Percentiles rank a stretch among this genome's conserved stretches.
These are phyloP conservation scores for Electrona antarctica DNA, from an alignment of 2,113 vertebrate genomes.

Conservation along the genomic window DNA sequence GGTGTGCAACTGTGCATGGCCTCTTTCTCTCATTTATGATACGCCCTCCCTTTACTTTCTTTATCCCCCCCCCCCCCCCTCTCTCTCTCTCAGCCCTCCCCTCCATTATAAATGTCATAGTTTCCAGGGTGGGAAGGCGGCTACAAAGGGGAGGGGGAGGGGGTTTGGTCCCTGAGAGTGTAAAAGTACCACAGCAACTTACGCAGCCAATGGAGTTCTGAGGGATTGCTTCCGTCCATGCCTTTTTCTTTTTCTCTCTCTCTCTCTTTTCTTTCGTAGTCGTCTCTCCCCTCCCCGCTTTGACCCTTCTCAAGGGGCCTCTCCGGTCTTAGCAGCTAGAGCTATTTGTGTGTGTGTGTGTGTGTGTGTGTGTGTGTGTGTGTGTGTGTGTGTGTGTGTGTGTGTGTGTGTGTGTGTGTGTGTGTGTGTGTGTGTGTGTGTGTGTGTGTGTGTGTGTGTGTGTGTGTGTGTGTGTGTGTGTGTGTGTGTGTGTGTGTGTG, in stretches of 20 bases:
- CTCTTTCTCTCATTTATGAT: slow-evolving; percentile 64
- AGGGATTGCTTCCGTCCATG: slow-evolving; percentile 73
- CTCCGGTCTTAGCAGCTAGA: slow-evolving; percentile 75
- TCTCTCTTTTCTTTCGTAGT: slow-evolving; percentile 47
- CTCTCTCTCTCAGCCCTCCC: slow-evolving; percentile 25
- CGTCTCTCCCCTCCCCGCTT: slow-evolving; percentile 56
- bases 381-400: slow-evolving; percentile 13
- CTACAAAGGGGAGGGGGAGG: slow-evolving; percentile 43
- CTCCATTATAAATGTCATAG: slow-evolving; percentile 82
- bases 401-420: no score
- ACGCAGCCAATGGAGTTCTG: slow-evolving; percentile 78
- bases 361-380: no score
- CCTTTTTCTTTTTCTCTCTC: slow-evolving; percentile 41
- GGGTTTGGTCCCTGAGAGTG: slow-evolving; percentile 72
- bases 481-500: slow-evolving; percentile 7
- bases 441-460: slow-evolving; percentile 13
- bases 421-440: slow-evolving; percentile 13
- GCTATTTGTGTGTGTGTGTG: slow-evolving; percentile 63
- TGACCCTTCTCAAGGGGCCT: slow-evolving; percentile 84
- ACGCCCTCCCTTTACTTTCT: slow-evolving; percentile 49
- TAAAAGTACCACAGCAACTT: slow-evolving; percentile 80
- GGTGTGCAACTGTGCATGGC: slow-evolving; percentile 66
- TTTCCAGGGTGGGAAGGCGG: slow-evolving; percentile 80
- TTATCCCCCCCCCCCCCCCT: slow-evolving; percentile 55
- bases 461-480: slow-evolving; percentile 13